Percentiles rank a stretch among this genome's conserved stretches.
Conservation (phyloP, 1,140 invertebrate species). For the Meloidogyne chitwoodi region DNA sequence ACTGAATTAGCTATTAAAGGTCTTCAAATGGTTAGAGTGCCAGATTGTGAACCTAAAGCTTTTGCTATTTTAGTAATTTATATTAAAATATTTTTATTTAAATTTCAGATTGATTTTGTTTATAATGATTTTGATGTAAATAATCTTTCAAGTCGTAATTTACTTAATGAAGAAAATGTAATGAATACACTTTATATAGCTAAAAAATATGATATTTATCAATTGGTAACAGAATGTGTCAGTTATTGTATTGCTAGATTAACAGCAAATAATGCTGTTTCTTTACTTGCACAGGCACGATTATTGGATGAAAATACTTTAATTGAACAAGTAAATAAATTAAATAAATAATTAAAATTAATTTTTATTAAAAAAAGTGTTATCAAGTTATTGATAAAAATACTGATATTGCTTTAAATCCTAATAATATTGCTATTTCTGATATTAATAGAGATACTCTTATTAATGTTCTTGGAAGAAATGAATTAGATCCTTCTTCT, state of each 20-base stretch:
- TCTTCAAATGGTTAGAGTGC: slow-evolving; percentile 24
- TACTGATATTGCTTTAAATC: slow-evolving; percentile 18
- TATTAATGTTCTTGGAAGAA: slow-evolving; percentile 26
- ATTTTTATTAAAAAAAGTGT: slow-evolving; percentile 1
- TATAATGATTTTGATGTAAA: slow-evolving; percentile 32
- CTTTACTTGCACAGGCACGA: slow-evolving; percentile 29
- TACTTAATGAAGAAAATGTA: slow-evolving; percentile 33
- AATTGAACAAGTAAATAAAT: slow-evolving; percentile 13
- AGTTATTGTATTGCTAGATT: slow-evolving; percentile 23
- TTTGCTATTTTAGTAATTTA: slow-evolving; percentile 19
- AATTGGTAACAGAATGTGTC: slow-evolving; percentile 29
- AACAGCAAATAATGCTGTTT: slow-evolving; percentile 31
- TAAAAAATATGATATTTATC: slow-evolving; percentile 30
- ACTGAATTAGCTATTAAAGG: background rate
- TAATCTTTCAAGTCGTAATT: slow-evolving; percentile 3
- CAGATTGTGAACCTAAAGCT: slow-evolving; percentile 28
- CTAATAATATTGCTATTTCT: slow-evolving; percentile 16
- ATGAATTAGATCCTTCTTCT: slow-evolving; percentile 23
- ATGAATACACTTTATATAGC: slow-evolving; percentile 14
- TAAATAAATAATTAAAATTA: background rate
- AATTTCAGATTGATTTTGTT: slow-evolving; percentile 27
- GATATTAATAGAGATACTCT: slow-evolving; percentile 30
- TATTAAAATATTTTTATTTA: background rate
- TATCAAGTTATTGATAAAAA: slow-evolving; percentile 32
- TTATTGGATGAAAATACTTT: slow-evolving; percentile 29